Evolutionary conservation across 2,888 invertebrate genomes (phyloP), one percentile per base, ranked within the genome.

Genomic region (Sycophila texana): DNA sequence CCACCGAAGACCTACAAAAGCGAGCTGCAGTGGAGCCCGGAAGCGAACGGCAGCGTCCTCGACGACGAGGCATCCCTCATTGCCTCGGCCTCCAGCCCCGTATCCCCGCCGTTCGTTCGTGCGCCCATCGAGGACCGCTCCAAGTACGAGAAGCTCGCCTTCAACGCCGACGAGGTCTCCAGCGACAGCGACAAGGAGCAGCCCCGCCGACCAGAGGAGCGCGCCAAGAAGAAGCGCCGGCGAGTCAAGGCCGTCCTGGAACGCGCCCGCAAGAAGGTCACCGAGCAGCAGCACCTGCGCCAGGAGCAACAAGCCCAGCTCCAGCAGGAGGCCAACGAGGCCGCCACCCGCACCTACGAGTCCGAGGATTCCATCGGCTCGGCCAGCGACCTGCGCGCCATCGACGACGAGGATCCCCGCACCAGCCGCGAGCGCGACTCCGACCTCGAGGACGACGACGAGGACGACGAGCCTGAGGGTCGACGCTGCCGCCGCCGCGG

Each of bases 111-210:
- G 0, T 94, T 93, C 86, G 92, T 94, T 0, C 92, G 93, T 84
- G 92, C 93, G 0, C 94, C 94, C 0, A 83, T 94, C 4, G 95
- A 95, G 85, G 94, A 95, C 87, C 92, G 95, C 49, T 94, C 95
- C 22, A 95, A 95, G 85, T 96, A 96, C 86, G 95, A 95, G 86
- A 95, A 96, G 88, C 90, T 96, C 66, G 92, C 93, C 1, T 93
- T 92, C 86, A 93, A 93, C 83, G 87, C 88, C 0, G 92, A 92
- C 81, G 94, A 94, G 82, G 88, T 92, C 65, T 93, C 92, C 60
- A 92, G 83, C 57, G 91, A 92, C 80, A 91, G 91, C 71, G 89
- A 90, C 71, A 88, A 89, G 30, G 87, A 88, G 20, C 86, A 84
- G 16, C 82, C 90, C 83, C 63, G 47, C 16, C 49, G 14, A 1